Percentiles rank a stretch among this genome's conserved stretches.
Conservation (phyloP, 2,797 vertebrate species). For the Pteropus rufus region DNA sequence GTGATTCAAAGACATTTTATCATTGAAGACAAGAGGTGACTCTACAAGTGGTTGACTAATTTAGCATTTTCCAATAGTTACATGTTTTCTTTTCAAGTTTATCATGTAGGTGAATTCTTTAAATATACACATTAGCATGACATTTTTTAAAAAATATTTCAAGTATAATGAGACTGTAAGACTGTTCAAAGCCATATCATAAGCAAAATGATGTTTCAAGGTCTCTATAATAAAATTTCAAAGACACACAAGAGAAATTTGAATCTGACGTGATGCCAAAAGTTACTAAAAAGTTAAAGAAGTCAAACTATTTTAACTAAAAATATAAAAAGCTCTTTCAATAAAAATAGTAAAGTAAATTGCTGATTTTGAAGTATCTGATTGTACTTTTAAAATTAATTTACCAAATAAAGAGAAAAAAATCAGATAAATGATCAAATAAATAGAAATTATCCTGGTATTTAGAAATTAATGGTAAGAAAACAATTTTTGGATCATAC, state of each 20-base stretch:
- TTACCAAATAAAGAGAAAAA: neutral
- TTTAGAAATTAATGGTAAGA: neutral
- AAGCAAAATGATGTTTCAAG: neutral
- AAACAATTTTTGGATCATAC: neutral
- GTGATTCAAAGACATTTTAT: neutral
- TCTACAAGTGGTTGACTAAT: neutral
- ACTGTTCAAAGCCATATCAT: neutral
- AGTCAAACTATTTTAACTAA: neutral
- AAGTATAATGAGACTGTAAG: neutral
- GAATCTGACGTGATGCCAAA: neutral
- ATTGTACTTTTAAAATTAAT: neutral
- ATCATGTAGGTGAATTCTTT: neutral
- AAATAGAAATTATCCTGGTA: neutral
- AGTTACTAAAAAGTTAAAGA: neutral
- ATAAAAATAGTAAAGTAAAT: neutral
- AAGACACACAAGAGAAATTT: neutral
- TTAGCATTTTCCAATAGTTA: neutral
- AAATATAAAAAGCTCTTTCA: neutral
- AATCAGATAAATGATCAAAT: neutral
- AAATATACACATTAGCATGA: neutral
- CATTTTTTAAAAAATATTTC: neutral
- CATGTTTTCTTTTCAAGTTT: neutral
- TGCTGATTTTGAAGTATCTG: neutral
- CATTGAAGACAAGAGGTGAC: neutral
- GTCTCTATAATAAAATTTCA: neutral